Evolutionary conservation across 2,888 invertebrate genomes (phyloP).

Genomic region (Parnassius mnemosyne): DNA sequence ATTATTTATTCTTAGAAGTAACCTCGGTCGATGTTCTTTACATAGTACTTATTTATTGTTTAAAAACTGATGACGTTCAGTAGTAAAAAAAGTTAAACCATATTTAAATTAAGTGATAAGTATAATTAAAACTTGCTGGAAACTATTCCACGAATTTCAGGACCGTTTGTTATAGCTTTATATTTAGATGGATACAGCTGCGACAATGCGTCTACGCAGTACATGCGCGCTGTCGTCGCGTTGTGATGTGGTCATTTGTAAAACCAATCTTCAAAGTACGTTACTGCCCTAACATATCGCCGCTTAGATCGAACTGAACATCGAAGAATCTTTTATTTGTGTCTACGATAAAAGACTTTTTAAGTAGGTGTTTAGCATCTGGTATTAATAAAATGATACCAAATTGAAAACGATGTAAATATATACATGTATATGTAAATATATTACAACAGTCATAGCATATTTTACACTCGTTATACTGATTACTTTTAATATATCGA

Average conservation of each 20-base stretch:
- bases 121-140: not conserved
- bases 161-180: conserved; percentile 33
- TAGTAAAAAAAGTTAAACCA: too few species aligned
- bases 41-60: too few species aligned
- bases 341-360: conserved; percentile 56
- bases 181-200: conserved; percentile 56
- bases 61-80: too few species aligned
- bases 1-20: too few species aligned
- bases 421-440: conserved; percentile 11
- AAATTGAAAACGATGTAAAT: conserved; percentile 27
- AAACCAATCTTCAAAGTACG: conserved; percentile 69
- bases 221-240: conserved; percentile 47
- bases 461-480: too few species aligned
- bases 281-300: conserved; percentile 54
- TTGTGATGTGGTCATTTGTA: conserved; percentile 62
- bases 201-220: conserved; percentile 51
- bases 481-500: too few species aligned
- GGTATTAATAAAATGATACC: conserved; percentile 19
- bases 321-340: conserved; percentile 52
- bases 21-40: too few species aligned
- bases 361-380: conserved; percentile 43
- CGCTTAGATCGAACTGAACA: conserved; percentile 51
- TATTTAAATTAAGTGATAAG: not conserved
- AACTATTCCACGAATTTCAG: conserved; percentile 22
- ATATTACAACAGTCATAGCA: too few species aligned